Conservation (phyloP, 2,888 invertebrate genomes). For the Argyra leucocephala region DNA sequence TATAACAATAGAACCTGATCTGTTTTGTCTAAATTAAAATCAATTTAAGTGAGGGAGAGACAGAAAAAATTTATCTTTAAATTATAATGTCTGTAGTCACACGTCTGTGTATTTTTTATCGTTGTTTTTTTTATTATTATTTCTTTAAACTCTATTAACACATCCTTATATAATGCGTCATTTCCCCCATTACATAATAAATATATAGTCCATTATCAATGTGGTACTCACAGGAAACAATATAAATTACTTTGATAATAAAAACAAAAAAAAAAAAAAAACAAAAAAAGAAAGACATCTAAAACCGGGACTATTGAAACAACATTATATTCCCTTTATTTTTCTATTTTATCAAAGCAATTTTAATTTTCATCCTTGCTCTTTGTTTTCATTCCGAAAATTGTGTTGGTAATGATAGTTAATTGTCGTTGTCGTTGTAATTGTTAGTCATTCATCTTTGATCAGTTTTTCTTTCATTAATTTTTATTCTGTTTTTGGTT, state of each 20-base stretch:
- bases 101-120: background rate
- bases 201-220: background rate
- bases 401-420: background rate
- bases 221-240: background rate
- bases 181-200: background rate
- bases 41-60: background rate
- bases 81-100: background rate
- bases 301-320: background rate
- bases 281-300: background rate
- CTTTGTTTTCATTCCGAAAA: background rate
- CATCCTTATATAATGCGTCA: conserved; percentile 3
- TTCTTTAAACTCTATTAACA: background rate
- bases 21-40: background rate
- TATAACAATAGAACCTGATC: no score
- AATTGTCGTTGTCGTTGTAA: background rate
- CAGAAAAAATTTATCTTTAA: background rate
- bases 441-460: background rate
- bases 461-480: background rate
- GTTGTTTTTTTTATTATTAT: no score
- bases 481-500: background rate
- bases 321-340: background rate
- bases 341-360: background rate
- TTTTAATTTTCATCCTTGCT: no score
- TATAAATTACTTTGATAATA: conserved; percentile 3
- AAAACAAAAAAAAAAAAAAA: background rate